phyloP scores from a whole-genome alignment of 2,888 invertebrate species.

The Slavum lentiscoides region DNA sequence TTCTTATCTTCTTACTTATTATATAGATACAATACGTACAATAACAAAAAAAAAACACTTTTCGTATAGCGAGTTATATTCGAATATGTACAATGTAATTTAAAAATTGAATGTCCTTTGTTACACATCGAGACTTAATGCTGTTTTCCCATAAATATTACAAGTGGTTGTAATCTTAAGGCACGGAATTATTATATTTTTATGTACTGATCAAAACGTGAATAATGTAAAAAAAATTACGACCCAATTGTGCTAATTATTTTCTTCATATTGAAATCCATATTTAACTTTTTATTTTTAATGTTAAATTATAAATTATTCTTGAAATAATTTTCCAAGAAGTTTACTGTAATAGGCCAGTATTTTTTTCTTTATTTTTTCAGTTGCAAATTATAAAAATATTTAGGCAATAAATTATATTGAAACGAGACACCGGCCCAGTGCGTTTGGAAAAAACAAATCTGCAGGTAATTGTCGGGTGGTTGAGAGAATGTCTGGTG shows the following conservation, averaged over 20 bases:
- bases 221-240: no score
- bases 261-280: no score
- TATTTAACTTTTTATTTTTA: no score
- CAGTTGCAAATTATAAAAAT: constrained; percentile 4
- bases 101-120: not conserved
- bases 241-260: no score
- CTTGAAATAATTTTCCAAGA: not conserved
- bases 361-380: constrained; percentile 6
- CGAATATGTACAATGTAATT: constrained; percentile 19
- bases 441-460: constrained; percentile 30
- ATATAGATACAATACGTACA: not conserved
- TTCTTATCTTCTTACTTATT: not conserved
- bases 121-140: no score
- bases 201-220: no score
- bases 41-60: not conserved
- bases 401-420: constrained; percentile 40
- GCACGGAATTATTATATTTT: no score
- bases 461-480: constrained; percentile 13
- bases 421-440: constrained; percentile 29
- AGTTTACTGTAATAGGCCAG: not conserved
- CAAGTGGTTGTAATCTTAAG: no score
- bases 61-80: not conserved
- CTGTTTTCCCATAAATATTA: no score
- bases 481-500: constrained; percentile 38
- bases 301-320: not conserved